A percentile compares a stretch with the other conserved stretches of the same genome.
Evolutionary conservation across 2,797 vertebrate species (phyloP).

Genomic region (Zenarchopterus dispar): DNA sequence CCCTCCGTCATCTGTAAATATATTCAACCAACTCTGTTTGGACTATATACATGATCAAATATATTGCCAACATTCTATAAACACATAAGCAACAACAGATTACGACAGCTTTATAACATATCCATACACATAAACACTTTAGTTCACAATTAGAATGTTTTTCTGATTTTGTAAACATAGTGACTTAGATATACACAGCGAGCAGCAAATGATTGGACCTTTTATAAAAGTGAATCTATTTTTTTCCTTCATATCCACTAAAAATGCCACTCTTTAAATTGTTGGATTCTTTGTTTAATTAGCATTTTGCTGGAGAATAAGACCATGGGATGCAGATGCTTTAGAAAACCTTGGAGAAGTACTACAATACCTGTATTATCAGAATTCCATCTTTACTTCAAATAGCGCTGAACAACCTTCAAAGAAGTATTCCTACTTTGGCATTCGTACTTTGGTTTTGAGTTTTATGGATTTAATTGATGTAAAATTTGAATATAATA

Average conservation of each 20-base stretch:
- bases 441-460: conserved; percentile 21
- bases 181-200: conserved; percentile 76
- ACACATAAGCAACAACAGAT: conserved; percentile 47
- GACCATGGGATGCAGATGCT: neutral
- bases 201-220: conserved; percentile 78
- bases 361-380: conserved; percentile 9
- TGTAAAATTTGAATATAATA: conserved; percentile 35
- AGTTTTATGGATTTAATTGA: conserved; percentile 1
- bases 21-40: conserved; percentile 45
- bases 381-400: conserved; percentile 1
- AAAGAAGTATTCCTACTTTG: conserved; percentile 34
- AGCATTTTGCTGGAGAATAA: conserved; percentile 51
- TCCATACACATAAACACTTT: conserved; percentile 62
- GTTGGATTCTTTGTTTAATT: conserved; percentile 48
- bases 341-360: conserved; percentile 34
- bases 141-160: conserved; percentile 71
- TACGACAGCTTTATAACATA: conserved; percentile 62
- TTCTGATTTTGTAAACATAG: conserved; percentile 82
- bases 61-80: conserved; percentile 59
- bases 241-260: conserved; percentile 55
- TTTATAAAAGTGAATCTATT: conserved; percentile 56
- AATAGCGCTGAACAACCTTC: conserved; percentile 6
- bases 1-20: conserved; percentile 36
- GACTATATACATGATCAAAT: conserved; percentile 63
- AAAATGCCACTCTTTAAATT: conserved; percentile 41